Conservation (phyloP, 2,888 invertebrate genomes). For the Calliphora vomitoria region DNA sequence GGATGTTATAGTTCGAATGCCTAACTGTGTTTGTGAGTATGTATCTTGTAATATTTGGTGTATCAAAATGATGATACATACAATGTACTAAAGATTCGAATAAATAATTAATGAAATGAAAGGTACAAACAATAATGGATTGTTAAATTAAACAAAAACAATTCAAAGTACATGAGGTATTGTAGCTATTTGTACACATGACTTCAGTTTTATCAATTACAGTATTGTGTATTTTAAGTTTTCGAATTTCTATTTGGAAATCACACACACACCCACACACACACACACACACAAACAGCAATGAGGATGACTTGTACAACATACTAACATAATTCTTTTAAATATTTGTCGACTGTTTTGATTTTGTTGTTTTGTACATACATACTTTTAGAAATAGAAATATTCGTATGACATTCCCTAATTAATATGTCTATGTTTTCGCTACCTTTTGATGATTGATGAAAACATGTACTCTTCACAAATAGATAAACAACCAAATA, state of each 20-base stretch:
- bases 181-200: not conserved
- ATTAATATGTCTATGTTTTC: constrained; percentile 82
- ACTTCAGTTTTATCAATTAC: constrained; percentile 16
- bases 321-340: constrained; percentile 14
- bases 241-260: not conserved
- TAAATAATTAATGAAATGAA: constrained; percentile 76
- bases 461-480: constrained; percentile 76
- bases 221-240: not conserved
- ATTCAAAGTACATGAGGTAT: not conserved
- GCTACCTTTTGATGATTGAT: constrained; percentile 83
- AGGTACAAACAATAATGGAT: constrained; percentile 82
- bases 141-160: constrained; percentile 74
- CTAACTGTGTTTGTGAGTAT: not conserved
- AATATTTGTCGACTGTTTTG: not conserved
- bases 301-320: not conserved
- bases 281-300: no score
- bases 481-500: not conserved
- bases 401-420: constrained; percentile 80
- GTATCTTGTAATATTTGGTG: constrained; percentile 17
- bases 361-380: constrained; percentile 2
- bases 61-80: not conserved
- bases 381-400: constrained; percentile 66
- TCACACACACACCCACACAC: not conserved
- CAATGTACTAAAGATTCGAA: not conserved
- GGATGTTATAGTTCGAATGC: constrained; percentile 5